Evolutionary conservation across 2,888 invertebrate genomes (phyloP).

Genomic region (Chorisops tibialis): DNA sequence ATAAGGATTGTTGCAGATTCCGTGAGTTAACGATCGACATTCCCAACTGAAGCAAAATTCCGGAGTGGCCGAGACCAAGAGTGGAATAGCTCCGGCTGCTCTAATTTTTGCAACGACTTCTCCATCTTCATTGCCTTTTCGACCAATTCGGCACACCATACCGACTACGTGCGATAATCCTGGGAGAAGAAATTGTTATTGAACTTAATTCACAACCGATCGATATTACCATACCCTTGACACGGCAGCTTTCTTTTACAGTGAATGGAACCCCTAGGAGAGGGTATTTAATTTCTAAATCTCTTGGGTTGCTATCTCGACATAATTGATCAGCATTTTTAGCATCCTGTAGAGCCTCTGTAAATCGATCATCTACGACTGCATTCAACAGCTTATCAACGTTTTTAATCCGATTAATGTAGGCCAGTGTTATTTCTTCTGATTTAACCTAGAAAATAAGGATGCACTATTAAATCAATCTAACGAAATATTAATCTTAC

Average conservation of each 20-base stretch:
- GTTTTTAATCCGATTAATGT: constrained; percentile 61
- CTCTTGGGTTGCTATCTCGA: constrained; percentile 35
- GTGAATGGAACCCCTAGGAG: constrained; percentile 79
- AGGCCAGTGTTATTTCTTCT: constrained; percentile 58
- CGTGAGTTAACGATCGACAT: constrained; percentile 73
- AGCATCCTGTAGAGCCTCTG: constrained; percentile 64
- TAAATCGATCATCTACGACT: constrained; percentile 64
- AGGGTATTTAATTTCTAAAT: constrained; percentile 58
- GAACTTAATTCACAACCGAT: no score
- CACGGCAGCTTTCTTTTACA: constrained; percentile 73
- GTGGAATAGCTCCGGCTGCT: constrained; percentile 73
- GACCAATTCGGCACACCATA: constrained; percentile 52
- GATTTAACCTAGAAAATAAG: constrained; percentile 56
- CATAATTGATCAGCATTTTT: constrained; percentile 55
- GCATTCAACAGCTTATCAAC: constrained; percentile 69
- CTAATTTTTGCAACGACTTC: constrained; percentile 61
- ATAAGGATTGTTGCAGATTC: constrained; percentile 80
- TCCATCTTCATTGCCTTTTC: constrained; percentile 65
- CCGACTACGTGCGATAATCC: constrained; percentile 72
- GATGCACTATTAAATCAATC: no score
- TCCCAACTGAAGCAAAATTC: constrained; percentile 89
- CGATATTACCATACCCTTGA: constrained; percentile 60
- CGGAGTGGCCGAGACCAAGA: constrained; percentile 83
- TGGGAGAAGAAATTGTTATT: no score
- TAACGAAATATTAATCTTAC: constrained; percentile 53